Evolutionary conservation across 2,888 invertebrate genomes (phyloP), one percentile per base, ranked within the genome.

Genomic region (Drosophila diplacantha): DNA sequence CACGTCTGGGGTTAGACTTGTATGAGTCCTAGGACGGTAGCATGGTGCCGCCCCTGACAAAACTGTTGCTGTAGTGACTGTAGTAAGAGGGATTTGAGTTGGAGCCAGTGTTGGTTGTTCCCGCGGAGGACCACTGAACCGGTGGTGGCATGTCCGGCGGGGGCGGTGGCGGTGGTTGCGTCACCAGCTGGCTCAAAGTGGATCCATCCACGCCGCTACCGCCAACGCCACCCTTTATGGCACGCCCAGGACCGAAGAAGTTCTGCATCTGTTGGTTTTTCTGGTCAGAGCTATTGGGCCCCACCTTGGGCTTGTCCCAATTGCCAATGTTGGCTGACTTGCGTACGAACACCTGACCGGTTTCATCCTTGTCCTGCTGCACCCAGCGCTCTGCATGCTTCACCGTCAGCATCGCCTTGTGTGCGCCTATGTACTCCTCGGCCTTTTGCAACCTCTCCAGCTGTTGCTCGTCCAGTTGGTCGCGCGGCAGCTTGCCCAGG

Each of bases 361-460:
- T 56, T 16, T 54, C 62, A 24, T 68, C 59, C 6, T 37, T 55
- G 1, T 51, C 61, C 35, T 83, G 80, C 37, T 72, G 80, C 22
- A 81, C 83, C 83, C 82, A 83, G 11, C 83, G 83, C 54, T 82
- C 82, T 2, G 81, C 80, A 43, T 82, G 74, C 26, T 82, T 82
- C 0, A 82, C 69, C 8, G 74, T 84, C 49, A 84, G 38, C 81
- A 84, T 78, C 0, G 74, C 72, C 47, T 85, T 86, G 52, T 86
- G 80, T 0, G 70, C 70, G 0, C 75, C 73, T 26, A 86, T 76
- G 37, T 71, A 69, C 55, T 86, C 85, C 53, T 73, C 70, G n/a
- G 85, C 83, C 8, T 79, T 80, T 12, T 72, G 52, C 22, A 85
- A 52, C 0, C 86, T 79, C 7, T 75, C 69, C 16, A 72, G 20